Evolutionary conservation across 2,797 vertebrate species (phyloP).

Genomic region (Lateolabrax maculatus): DNA sequence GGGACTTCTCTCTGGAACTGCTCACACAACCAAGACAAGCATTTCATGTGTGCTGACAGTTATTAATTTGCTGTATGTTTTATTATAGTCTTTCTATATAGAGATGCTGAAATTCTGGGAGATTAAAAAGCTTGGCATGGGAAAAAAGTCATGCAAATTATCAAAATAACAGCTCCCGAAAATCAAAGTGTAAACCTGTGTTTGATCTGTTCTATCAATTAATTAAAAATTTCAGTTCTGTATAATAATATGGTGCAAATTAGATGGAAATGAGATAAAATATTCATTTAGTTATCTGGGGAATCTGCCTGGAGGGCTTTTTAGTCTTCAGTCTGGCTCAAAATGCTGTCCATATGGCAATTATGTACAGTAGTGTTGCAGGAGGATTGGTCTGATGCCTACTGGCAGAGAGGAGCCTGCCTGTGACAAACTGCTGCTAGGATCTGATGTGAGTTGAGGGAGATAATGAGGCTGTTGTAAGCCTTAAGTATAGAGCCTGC

Average conservation of each 20-base stretch:
- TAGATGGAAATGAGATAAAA: constrained; percentile 91
- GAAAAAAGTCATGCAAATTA: constrained; percentile 78
- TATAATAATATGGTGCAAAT: constrained; percentile 89
- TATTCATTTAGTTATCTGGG: constrained; percentile 89
- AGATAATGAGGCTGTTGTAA: constrained; percentile 89
- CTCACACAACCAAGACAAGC: constrained; percentile 80
- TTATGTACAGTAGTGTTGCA: constrained; percentile 86
- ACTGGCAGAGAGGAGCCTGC: constrained; percentile 82
- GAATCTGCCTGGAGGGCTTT: constrained; percentile 86
- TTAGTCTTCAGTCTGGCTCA: constrained; percentile 86
- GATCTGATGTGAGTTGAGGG: constrained; percentile 85
- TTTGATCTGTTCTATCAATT: constrained; percentile 90
- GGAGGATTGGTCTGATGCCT: constrained; percentile 87
- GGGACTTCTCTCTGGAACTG: constrained; percentile 76
- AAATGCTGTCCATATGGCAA: constrained; percentile 88
- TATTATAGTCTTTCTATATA: constrained; percentile 73
- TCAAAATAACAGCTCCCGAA: constrained; percentile 80
- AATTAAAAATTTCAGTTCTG: constrained; percentile 86
- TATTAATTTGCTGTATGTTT: constrained; percentile 81
- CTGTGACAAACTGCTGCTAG: constrained; percentile 85
- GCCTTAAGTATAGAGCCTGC: constrained; percentile 86
- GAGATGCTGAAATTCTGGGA: constrained; percentile 70
- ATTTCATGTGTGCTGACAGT: constrained; percentile 79
- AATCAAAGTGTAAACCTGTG: constrained; percentile 88
- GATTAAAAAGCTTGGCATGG: constrained; percentile 71